Evolutionary conservation across 2,888 invertebrate genomes (phyloP).

Genomic region (Mimumesa dahlbomi): DNA sequence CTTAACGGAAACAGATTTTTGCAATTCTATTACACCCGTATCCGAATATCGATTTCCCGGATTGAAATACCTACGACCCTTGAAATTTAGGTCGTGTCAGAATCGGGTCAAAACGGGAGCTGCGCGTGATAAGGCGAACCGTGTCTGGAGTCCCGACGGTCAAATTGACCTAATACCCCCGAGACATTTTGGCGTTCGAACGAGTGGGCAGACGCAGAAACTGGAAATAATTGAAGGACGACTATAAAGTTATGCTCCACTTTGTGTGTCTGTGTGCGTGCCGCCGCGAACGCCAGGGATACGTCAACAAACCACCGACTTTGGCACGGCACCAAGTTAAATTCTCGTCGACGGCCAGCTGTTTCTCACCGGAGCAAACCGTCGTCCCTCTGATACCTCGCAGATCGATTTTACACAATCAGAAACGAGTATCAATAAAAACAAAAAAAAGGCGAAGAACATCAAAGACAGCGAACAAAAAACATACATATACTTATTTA

Average conservation of each 20-base stretch:
- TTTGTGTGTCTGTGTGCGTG: conserved; percentile 49
- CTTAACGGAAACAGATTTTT: too few relatives aligned
- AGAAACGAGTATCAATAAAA: too few relatives aligned
- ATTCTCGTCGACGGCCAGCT: conserved; percentile 58
- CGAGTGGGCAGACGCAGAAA: conserved; percentile 45
- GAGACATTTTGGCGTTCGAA: conserved; percentile 14
- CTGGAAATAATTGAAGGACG: conserved; percentile 75
- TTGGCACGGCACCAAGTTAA: conserved; percentile 72
- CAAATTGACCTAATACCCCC: conserved; percentile 22
- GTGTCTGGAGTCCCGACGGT: conserved; percentile 3
- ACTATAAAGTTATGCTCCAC: conserved; percentile 61
- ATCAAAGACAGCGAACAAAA: too few relatives aligned
- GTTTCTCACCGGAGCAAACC: conserved; percentile 53
- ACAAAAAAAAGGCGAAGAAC: too few relatives aligned
- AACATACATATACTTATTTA: too few relatives aligned
- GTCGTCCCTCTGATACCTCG: conserved; percentile 12
- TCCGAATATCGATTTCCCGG: too few relatives aligned
- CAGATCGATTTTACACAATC: not conserved
- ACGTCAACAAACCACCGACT: conserved; percentile 71
- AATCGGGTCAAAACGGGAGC: too few relatives aligned
- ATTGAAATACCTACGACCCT: too few relatives aligned
- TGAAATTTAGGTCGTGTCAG: too few relatives aligned
- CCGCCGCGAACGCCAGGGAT: conserved; percentile 32
- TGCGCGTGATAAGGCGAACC: not conserved
- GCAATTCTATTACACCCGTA: too few relatives aligned